Evolutionary conservation across 2,888 invertebrate species (phyloP).

Genomic region (Acanthosoma haemorrhoidale): DNA sequence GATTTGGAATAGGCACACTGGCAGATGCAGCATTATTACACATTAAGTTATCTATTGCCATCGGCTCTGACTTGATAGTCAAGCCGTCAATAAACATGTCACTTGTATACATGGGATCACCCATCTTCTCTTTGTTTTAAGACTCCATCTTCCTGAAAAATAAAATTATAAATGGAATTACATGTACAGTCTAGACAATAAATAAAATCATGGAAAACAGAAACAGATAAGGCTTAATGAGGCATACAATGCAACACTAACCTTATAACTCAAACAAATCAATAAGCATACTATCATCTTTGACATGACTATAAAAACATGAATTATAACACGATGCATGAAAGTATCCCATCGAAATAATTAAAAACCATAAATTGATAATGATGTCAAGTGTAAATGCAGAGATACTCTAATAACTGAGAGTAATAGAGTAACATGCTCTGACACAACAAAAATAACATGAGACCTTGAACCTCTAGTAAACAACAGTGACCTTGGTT

Average conservation of each 20-base stretch:
- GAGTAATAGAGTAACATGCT: constrained; percentile 24
- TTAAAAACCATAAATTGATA: background rate
- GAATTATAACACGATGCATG: background rate
- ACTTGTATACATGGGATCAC: constrained; percentile 55
- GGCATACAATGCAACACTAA: background rate
- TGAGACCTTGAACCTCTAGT: constrained; percentile 40
- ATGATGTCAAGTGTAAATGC: constrained; percentile 6
- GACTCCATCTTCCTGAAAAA: constrained; percentile 22
- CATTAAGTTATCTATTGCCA: constrained; percentile 44
- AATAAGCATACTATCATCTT: constrained; percentile 11
- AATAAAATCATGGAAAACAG: background rate
- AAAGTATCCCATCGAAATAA: constrained; percentile 8
- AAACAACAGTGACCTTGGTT: constrained; percentile 41
- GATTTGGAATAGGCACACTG: constrained; percentile 60
- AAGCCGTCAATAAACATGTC: constrained; percentile 60
- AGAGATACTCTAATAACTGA: constrained; percentile 23
- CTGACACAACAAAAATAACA: constrained; percentile 34
- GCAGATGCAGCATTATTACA: constrained; percentile 48
- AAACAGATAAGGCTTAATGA: too few species aligned
- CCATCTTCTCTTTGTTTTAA: constrained; percentile 29
- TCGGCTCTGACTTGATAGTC: constrained; percentile 59
- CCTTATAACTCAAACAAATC: constrained; percentile 19
- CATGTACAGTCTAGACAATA: background rate
- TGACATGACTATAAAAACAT: background rate
- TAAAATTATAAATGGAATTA: background rate